Conservation (phyloP, 2,797 vertebrate genomes). For the Argya squamiceps region DNA sequence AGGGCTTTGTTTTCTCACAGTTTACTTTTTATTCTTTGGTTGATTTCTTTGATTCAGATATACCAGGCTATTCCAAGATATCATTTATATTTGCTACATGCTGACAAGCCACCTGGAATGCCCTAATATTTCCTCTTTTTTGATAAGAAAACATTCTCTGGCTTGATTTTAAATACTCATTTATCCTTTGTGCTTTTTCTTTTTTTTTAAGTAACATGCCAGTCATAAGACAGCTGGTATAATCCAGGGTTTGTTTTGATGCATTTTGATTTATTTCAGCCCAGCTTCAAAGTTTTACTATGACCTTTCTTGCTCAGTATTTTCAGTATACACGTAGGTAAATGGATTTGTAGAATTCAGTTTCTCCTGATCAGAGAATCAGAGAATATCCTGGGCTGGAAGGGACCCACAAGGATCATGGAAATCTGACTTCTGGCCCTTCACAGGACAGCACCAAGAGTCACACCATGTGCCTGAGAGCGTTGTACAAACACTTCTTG, state of each 20-base stretch:
- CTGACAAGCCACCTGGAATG: background rate
- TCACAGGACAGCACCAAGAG: background rate
- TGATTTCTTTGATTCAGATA: background rate
- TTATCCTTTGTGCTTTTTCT: background rate
- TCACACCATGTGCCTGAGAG: background rate
- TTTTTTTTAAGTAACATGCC: background rate
- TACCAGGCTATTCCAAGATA: background rate
- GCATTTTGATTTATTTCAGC: background rate
- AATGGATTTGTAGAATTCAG: background rate
- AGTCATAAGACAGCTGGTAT: background rate
- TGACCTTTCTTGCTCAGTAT: background rate
- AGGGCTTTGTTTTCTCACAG: background rate
- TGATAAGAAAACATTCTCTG: background rate
- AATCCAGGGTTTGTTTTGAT: background rate
- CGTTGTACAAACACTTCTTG: fast-evolving
- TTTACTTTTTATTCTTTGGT: background rate
- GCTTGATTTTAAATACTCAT: background rate
- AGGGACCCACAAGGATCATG: background rate
- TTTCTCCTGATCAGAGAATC: background rate
- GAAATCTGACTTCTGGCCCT: background rate
- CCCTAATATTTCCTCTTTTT: background rate
- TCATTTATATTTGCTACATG: background rate
- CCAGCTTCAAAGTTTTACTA: background rate
- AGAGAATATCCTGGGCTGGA: background rate
- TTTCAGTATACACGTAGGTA: background rate